Percentiles rank a stretch among this genome's conserved stretches.
Evolutionary conservation across 2,113 vertebrate genomes (phyloP).

Genomic region (Cinclus cinclus): DNA sequence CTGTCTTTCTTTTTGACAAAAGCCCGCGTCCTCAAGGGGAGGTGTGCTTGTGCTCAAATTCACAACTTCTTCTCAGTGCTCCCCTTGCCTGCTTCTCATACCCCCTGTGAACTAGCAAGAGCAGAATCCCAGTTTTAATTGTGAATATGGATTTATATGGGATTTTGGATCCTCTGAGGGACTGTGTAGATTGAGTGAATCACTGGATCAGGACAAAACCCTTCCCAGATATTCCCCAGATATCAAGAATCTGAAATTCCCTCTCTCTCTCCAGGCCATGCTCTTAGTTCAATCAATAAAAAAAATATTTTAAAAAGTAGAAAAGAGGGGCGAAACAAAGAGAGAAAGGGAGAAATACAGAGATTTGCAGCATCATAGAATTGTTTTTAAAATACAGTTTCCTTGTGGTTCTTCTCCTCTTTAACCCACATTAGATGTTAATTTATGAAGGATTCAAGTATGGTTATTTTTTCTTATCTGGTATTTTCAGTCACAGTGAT

Average conservation of each 20-base stretch:
- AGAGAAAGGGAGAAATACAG: neutral
- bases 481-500: neutral
- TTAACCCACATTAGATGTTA: neutral
- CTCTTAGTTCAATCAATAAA: neutral
- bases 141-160: neutral
- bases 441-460: neutral
- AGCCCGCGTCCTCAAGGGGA: neutral
- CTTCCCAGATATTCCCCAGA: neutral
- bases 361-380: neutral
- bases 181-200: accelerated
- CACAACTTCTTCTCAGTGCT: neutral
- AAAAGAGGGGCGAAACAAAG: neutral
- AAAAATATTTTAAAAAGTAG: neutral
- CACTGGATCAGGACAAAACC: neutral
- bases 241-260: neutral
- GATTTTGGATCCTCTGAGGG: neutral
- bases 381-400: neutral
- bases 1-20: neutral
- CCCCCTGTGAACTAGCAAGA: accelerated
- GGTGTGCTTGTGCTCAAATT: neutral
- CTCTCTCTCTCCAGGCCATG: neutral
- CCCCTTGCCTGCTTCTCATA: neutral
- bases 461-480: neutral
- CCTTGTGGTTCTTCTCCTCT: neutral
- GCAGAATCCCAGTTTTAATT: neutral